These are phyloP conservation scores for Semotilus atromaculatus DNA, from an alignment of 2,797 vertebrate species.

Conservation along the genomic window DNA sequence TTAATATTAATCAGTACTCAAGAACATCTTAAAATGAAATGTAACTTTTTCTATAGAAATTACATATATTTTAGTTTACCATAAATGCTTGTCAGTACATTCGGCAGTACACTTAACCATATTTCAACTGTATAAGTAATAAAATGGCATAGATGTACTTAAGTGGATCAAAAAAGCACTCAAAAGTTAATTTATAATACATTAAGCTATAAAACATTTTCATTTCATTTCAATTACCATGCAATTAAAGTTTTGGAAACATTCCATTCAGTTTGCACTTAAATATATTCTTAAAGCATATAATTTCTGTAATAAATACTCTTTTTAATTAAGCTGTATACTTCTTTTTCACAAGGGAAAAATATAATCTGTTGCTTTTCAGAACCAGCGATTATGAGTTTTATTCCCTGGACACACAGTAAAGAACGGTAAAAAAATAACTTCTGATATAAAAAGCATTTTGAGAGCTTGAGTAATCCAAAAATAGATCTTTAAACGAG, in stretches of 20 bases:
- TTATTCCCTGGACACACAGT: background rate
- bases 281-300: background rate
- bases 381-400: background rate
- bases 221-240: background rate
- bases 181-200: no score
- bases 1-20: no score
- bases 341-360: background rate
- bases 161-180: no score
- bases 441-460: background rate
- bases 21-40: no score
- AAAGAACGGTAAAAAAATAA: background rate
- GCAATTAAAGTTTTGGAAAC: background rate
- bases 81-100: no score
- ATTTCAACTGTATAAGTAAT: no score
- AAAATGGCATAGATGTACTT: no score
- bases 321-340: background rate
- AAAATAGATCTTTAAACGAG: slow-evolving; percentile 12
- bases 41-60: no score
- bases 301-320: background rate
- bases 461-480: background rate
- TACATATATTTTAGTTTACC: no score
- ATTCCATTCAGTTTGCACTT: background rate
- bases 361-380: background rate
- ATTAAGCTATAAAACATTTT: no score
- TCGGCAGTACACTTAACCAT: no score